Conservation (phyloP, 2,113 vertebrate species). For the Okapia johnstoni region DNA sequence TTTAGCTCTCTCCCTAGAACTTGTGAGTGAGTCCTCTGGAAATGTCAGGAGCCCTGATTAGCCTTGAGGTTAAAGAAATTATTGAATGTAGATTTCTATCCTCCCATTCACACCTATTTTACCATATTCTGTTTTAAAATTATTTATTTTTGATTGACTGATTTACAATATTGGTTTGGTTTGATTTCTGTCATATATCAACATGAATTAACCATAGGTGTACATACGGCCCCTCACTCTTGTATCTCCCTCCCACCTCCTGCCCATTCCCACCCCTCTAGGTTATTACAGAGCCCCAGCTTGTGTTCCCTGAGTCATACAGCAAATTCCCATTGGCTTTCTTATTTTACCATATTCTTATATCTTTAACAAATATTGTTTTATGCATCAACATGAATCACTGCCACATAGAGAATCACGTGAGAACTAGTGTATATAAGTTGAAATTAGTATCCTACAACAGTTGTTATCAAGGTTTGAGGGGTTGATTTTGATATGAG, state of each 20-base stretch:
- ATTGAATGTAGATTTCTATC: neutral
- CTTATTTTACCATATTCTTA: neutral
- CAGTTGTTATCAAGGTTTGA: neutral
- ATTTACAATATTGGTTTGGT: neutral
- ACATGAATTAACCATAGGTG: neutral
- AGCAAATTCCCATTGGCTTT: neutral
- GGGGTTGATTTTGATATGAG: neutral
- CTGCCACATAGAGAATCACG: neutral
- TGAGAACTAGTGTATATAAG: neutral
- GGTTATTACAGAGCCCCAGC: neutral
- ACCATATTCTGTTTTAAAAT: neutral
- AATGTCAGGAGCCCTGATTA: conserved; percentile 20
- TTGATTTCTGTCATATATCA: neutral
- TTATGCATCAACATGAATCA: neutral
- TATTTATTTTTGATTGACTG: neutral
- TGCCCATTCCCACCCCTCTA: neutral
- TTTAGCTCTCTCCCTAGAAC: neutral
- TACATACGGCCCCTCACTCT: neutral
- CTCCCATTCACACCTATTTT: neutral
- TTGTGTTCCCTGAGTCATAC: neutral
- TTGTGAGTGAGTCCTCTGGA: neutral
- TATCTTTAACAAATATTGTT: conserved; percentile 2
- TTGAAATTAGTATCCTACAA: neutral
- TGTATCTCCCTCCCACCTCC: neutral
- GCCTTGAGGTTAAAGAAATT: neutral